phyloP scores from a whole-genome alignment of 2,113 vertebrate species.

The Stomatorhinus ivindoensis region DNA sequence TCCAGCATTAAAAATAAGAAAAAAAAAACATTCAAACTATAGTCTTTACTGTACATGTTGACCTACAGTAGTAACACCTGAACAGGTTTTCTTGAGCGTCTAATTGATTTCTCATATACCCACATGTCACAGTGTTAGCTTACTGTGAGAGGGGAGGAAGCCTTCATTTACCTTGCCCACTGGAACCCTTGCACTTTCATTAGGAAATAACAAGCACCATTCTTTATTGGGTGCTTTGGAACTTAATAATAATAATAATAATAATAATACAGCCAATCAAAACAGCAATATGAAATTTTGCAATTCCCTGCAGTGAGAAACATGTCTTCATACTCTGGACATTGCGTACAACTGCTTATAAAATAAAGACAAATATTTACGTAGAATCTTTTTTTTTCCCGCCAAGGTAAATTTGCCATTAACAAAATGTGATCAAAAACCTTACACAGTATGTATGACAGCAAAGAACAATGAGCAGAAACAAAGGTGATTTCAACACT shows the following conservation, averaged over 20 bases:
- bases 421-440: slow-evolving; percentile 33
- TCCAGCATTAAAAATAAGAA: neutral
- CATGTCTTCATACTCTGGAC: slow-evolving; percentile 5
- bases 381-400: slow-evolving; percentile 27
- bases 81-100: slow-evolving; percentile 12
- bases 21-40: slow-evolving; percentile 9
- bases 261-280: slow-evolving; percentile 26
- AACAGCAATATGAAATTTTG: slow-evolving; percentile 11
- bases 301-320: slow-evolving; percentile 18
- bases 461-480: slow-evolving; percentile 63
- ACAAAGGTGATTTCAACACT: slow-evolving; percentile 55
- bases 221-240: slow-evolving; percentile 41
- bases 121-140: slow-evolving; percentile 21
- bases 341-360: slow-evolving; percentile 15
- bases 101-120: slow-evolving; percentile 1
- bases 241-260: slow-evolving; percentile 26
- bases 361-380: slow-evolving; percentile 34
- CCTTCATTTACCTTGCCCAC: slow-evolving; percentile 39
- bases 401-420: slow-evolving; percentile 41
- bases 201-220: slow-evolving; percentile 38
- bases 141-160: slow-evolving; percentile 19
- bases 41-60: slow-evolving; percentile 24
- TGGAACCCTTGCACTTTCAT: slow-evolving; percentile 36
- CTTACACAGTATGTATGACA: slow-evolving; percentile 51
- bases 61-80: slow-evolving; percentile 3